These are phyloP conservation scores for Cerastis leucographa DNA, from an alignment of 2,888 invertebrate species.

Conservation along the genomic window DNA sequence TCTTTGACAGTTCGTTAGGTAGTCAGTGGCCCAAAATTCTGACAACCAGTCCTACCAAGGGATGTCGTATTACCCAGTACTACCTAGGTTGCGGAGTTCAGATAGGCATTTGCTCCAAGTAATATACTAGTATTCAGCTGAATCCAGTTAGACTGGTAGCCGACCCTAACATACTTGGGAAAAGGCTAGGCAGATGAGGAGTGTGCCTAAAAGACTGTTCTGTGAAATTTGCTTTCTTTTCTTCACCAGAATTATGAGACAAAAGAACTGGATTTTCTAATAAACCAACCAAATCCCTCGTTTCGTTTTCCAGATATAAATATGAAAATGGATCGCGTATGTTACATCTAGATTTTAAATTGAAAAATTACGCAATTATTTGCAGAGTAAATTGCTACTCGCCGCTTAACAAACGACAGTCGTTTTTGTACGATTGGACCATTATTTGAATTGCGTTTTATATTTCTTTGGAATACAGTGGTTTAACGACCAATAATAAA, in stretches of 20 bases:
- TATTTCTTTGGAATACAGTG: slow-evolving; percentile 7
- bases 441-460: slow-evolving; percentile 30
- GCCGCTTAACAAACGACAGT: slow-evolving; percentile 39
- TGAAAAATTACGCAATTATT: slow-evolving; percentile 44
- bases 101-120: too few species aligned
- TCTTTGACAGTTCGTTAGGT: too few species aligned
- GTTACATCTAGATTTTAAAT: slow-evolving; percentile 17
- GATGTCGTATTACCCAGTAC: too few species aligned
- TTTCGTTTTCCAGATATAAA: neutral
- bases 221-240: neutral
- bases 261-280: neutral
- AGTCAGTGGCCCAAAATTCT: too few species aligned
- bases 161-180: too few species aligned
- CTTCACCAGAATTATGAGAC: neutral
- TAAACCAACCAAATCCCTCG: neutral
- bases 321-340: neutral
- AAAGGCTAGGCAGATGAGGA: too few species aligned
- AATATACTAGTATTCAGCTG: too few species aligned
- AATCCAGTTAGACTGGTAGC: too few species aligned
- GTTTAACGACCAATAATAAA: neutral
- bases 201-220: neutral
- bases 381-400: slow-evolving; percentile 30
- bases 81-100: too few species aligned
- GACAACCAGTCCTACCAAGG: too few species aligned
- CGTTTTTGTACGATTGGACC: slow-evolving; percentile 12